phyloP scores from a whole-genome alignment of 2,113 vertebrate genomes.

The Podilymbus podiceps region DNA sequence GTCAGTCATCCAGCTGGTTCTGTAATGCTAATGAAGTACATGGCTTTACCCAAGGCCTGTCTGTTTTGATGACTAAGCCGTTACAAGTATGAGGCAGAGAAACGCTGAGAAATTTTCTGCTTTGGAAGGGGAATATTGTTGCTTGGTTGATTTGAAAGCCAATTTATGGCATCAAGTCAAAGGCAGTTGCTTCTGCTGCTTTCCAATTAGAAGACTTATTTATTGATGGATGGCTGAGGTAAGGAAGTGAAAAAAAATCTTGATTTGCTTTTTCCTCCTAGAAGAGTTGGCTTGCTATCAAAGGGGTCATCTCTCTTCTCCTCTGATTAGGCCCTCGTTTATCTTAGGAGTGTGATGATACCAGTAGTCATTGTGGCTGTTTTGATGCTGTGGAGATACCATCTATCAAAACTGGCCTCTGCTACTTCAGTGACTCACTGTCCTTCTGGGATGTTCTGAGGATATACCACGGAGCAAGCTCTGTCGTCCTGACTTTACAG shows the following conservation, averaged over 20 bases:
- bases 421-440: neutral
- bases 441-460: neutral
- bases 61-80: conserved; percentile 2
- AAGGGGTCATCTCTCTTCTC: neutral
- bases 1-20: neutral
- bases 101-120: neutral
- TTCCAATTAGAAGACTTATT: neutral
- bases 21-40: neutral
- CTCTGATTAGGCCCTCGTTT: neutral
- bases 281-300: neutral
- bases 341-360: neutral
- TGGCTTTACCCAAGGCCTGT: neutral
- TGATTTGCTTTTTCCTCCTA: neutral
- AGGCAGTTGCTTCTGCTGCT: conserved; percentile 7
- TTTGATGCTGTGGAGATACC: neutral
- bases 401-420: neutral
- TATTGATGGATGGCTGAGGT: neutral
- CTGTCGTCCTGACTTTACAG: neutral
- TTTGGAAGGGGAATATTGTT: conserved; percentile 1
- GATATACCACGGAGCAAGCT: neutral
- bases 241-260: neutral
- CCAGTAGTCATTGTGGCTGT: neutral
- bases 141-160: conserved; percentile 22
- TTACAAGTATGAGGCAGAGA: neutral
- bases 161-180: conserved; percentile 8